A percentile compares a stretch with the other conserved stretches of the same genome.
Conservation (phyloP, 2,888 invertebrate genomes). For the Colletes collaris region DNA sequence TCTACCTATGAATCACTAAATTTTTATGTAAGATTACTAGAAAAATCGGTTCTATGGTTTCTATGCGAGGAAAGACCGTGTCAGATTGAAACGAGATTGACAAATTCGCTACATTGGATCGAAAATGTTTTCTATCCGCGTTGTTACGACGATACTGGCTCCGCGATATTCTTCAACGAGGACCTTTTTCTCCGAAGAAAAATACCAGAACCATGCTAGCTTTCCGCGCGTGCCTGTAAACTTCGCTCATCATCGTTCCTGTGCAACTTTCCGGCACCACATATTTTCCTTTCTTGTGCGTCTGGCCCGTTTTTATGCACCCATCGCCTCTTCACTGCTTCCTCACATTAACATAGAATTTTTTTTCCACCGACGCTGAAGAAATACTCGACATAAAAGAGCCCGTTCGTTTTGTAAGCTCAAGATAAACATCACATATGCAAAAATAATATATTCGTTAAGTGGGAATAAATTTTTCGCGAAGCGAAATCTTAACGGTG, state of each 20-base stretch:
- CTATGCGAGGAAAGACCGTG: no score
- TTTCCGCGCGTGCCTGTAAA: conserved; percentile 22
- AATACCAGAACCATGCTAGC: conserved; percentile 2
- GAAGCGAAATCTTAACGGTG: not conserved
- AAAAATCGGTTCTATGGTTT: no score
- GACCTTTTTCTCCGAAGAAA: conserved; percentile 14
- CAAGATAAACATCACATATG: not conserved
- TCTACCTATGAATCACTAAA: no score
- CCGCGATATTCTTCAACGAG: not conserved
- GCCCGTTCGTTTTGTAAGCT: not conserved
- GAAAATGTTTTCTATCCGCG: not conserved
- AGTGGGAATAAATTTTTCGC: not conserved
- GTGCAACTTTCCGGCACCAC: conserved; percentile 23
- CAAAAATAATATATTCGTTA: not conserved
- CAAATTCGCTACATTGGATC: not conserved
- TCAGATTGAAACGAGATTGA: not conserved
- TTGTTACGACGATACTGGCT: not conserved
- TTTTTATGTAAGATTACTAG: no score
- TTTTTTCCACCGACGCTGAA: not conserved
- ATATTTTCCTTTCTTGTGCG: conserved; percentile 29
- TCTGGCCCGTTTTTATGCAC: conserved; percentile 20
- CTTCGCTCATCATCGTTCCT: conserved; percentile 38
- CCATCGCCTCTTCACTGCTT: conserved; percentile 25
- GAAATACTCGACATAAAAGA: conserved; percentile 14
- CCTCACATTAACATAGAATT: conserved; percentile 43